Conservation (phyloP, 2,888 invertebrate species). For the Apantesis nais region DNA sequence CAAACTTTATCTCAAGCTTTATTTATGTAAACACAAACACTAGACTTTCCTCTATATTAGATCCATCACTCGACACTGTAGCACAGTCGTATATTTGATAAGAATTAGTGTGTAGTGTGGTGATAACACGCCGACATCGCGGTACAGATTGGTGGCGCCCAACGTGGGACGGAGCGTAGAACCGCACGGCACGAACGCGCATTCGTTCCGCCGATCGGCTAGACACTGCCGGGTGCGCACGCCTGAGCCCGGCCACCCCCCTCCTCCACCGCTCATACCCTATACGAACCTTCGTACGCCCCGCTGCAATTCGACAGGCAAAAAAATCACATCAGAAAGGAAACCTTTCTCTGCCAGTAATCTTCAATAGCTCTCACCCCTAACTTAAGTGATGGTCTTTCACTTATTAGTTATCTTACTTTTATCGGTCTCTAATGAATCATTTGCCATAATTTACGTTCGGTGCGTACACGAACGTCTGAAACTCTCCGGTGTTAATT, state of each 20-base stretch:
- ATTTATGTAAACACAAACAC: slow-evolving; percentile 51
- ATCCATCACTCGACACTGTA: slow-evolving; percentile 48
- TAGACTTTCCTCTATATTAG: slow-evolving; percentile 29
- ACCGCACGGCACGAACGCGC: slow-evolving; percentile 52
- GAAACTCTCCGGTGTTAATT: slow-evolving; percentile 54
- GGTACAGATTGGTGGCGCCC: slow-evolving; percentile 67
- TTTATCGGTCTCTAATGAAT: slow-evolving; percentile 69
- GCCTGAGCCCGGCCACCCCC: slow-evolving; percentile 77
- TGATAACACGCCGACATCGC: slow-evolving; percentile 53
- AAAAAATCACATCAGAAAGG: slow-evolving; percentile 77
- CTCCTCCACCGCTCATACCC: slow-evolving; percentile 46
- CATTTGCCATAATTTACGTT: slow-evolving; percentile 67
- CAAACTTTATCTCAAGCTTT: slow-evolving; percentile 31
- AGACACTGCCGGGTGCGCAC: slow-evolving; percentile 80
- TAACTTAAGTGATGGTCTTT: slow-evolving; percentile 68
- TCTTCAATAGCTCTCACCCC: slow-evolving; percentile 71
- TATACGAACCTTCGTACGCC: slow-evolving; percentile 47
- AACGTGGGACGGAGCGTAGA: slow-evolving; percentile 59
- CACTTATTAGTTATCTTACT: slow-evolving; percentile 71
- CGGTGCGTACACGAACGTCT: slow-evolving; percentile 48
- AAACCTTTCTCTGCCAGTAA: slow-evolving; percentile 78
- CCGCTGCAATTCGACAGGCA: slow-evolving; percentile 75
- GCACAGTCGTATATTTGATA: slow-evolving; percentile 33
- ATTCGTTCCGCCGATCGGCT: slow-evolving; percentile 60
- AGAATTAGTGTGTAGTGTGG: slow-evolving; percentile 38